Evolutionary conservation across 2,113 vertebrate genomes (phyloP), one percentile per base, ranked within the genome.

Genomic region (Triplophysa siluroides): DNA sequence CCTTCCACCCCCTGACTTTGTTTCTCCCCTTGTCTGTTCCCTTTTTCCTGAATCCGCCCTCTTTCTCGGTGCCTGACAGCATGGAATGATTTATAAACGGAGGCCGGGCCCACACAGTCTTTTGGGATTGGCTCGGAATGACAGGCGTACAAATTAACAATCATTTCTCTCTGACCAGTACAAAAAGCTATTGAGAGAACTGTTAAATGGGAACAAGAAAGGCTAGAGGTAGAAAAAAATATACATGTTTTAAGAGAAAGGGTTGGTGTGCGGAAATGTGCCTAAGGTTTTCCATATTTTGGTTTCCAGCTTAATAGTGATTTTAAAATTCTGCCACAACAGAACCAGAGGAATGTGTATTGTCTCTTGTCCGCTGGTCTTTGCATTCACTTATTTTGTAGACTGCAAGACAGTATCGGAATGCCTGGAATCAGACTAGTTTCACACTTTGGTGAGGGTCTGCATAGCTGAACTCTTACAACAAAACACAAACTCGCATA

Each of bases 31-130:
- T 58, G 85, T 73, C 87, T 88, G 80, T 41, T 65, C 60, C 82
- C 86, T 88, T 60, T 66, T 73, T 69, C 82, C 78, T 81, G 78
- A 85, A 23, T 83, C 8, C 67, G 64, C 84, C 81, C 84, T 90
- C 88, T 89, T 88, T 90, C 91, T 91, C 88, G 88, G 87, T 85
- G 83, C 79, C 88, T 92, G 90, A 88, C 88, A 88, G 89, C 89
- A 92, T 90, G 89, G 90, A 93, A 91, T 92, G 87, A 90, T 92
- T 92, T 85, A 89, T 93, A 91, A 93, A 93, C 88, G 88, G 86
- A 92, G 89, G 89, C 52, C 50, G 38, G 47, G 61, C 82, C 82
- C 54, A 82, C 67, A 41, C 75, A 60, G 52, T 70, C 60, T 70
- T 66, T 72, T 83, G 89, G 91, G 89, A 91, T 88, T 86, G 18